These are phyloP conservation scores for Hemicentrotus pulcherrimus DNA, from an alignment of 35 echinoderm and acorn worm genomes.

Conservation along the genomic window DNA sequence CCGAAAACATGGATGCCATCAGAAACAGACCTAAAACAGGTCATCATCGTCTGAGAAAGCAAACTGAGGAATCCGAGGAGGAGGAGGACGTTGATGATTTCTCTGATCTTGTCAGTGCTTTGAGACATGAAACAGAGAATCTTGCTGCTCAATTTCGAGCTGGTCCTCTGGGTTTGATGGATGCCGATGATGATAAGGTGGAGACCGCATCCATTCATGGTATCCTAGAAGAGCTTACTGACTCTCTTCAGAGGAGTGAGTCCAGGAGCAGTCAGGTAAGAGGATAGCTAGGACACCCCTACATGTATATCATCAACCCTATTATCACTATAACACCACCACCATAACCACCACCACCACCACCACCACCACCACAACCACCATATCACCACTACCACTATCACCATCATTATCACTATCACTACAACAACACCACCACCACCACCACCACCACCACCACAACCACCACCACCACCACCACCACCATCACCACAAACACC, in stretches of 20 bases:
- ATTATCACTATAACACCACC: too few relatives aligned
- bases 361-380: too few relatives aligned
- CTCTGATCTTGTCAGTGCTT: neutral
- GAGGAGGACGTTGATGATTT: constrained; percentile 16
- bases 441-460: too few relatives aligned
- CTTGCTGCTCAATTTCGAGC: constrained; percentile 16
- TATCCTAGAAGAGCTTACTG: constrained; percentile 48
- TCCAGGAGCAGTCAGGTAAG: constrained; percentile 34
- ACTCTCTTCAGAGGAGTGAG: constrained; percentile 47
- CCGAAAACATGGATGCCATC: neutral
- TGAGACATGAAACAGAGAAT: neutral
- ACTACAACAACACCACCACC: too few relatives aligned
- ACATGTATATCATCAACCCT: too few relatives aligned
- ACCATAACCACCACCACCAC: too few relatives aligned
- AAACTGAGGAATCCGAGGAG: neutral
- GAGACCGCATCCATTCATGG: constrained; percentile 29
- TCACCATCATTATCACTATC: too few relatives aligned
- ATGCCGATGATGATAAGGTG: neutral
- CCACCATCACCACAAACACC: too few relatives aligned
- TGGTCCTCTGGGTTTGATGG: neutral
- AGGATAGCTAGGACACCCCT: neutral
- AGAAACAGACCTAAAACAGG: constrained; percentile 21
- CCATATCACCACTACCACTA: too few relatives aligned
- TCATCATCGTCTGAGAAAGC: neutral
- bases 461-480: too few relatives aligned